Evolutionary conservation across 2,888 invertebrate genomes (phyloP), one percentile per base, ranked within the genome.

Genomic region (Nomada hirtipes): DNA sequence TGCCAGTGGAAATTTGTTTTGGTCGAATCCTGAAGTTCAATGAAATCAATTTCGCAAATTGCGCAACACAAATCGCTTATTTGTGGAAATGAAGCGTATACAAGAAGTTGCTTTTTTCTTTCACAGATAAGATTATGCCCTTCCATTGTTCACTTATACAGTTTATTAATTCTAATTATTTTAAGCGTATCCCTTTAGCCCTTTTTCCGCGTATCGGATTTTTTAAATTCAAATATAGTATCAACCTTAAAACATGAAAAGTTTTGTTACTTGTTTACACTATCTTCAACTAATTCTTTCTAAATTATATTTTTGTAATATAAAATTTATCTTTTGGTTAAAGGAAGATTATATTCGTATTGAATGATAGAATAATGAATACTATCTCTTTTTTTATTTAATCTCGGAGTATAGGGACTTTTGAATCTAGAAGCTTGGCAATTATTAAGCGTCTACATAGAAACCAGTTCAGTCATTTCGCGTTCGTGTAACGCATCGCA

Each of bases 1-100:
- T 92, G 90, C 86, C 89, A 90, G 70, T 92, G 92, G 82, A 89
- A 92, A 74, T 86, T 79, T 10, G 91, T 91, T 82, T 91, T 92
- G 4, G 89, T 86, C 9, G 90, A 86, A 82, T 92, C 88, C 53
- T 79, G 77, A n/a, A 89, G 79, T 64, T 91, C 88, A 9, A 79
- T 55, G 3, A 79, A 76, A 89, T 91, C 88, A 26, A 90, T 86
- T 78, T 89, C 79, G 50, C 91, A 91, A 50, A 89, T 84, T 29
- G 90, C 64, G 50, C 89, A 91, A 69, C 78, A 87, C 23, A 93
- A 85, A n/a, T 90, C 86, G 26, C 76, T 73, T 4, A 71, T 65
- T 50, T 83, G 44, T 7, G 91, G 91, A 57, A 91, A 63, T 15
- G 76, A 71, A 68, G 23, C 47, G 52, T 73, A 53, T 36, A 79